Conservation (phyloP, 1,140 invertebrate genomes). For the Zaprionus nigranus region DNA sequence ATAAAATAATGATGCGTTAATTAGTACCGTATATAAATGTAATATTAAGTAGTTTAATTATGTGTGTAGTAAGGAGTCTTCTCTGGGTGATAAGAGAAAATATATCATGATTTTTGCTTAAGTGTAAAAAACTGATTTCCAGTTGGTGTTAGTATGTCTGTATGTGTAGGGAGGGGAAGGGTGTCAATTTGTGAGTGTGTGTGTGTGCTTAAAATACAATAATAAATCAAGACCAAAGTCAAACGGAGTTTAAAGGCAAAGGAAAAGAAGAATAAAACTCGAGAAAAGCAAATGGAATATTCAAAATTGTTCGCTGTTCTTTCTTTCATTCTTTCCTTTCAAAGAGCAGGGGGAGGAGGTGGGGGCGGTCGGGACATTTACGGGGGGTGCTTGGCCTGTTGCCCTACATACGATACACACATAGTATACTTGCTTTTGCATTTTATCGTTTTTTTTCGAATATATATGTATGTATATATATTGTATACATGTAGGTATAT, state of each 20-base stretch:
- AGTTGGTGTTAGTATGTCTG: neutral
- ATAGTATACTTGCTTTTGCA: neutral
- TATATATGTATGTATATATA: neutral
- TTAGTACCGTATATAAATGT: constrained; percentile 3
- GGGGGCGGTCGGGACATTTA: neutral
- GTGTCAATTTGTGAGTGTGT: neutral
- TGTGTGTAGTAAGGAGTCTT: constrained; percentile 8
- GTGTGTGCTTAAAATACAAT: neutral
- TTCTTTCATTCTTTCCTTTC: neutral
- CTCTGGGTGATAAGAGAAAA: neutral
- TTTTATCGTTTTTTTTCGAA: neutral
- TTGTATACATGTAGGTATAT: constrained; percentile 11
- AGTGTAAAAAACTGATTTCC: neutral
- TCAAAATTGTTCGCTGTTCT: constrained; percentile 1
- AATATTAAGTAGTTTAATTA: constrained; percentile 13
- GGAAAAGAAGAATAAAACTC: neutral
- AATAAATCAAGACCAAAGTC: neutral
- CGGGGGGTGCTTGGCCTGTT: constrained; percentile 6
- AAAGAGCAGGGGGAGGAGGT: neutral
- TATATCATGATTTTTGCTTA: neutral
- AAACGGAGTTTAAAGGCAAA: neutral
- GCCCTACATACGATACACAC: constrained; percentile 1
- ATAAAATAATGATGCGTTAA: neutral
- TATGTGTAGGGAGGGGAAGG: neutral
- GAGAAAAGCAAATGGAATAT: constrained; percentile 3